Conservation (phyloP, 2,888 invertebrate species). For the Neoascia interrupta region DNA sequence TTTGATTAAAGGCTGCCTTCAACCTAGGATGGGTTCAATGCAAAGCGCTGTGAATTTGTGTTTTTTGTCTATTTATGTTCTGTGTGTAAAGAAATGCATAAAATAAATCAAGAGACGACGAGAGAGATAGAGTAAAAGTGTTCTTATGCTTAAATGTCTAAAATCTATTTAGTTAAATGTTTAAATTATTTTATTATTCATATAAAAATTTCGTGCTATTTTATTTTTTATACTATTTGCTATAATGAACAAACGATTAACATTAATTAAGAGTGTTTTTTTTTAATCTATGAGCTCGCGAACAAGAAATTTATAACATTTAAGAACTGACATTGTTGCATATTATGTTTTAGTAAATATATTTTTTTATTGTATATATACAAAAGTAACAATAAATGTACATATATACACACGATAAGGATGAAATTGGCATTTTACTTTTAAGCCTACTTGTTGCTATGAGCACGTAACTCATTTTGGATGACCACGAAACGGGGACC, state of each 20-base stretch:
- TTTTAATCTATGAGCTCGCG: neutral
- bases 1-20: slow-evolving; percentile 44
- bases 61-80: slow-evolving; percentile 41
- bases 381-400: too few relatives aligned
- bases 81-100: slow-evolving; percentile 22
- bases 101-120: slow-evolving; percentile 8
- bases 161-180: too few relatives aligned
- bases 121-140: slow-evolving; percentile 12
- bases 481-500: too few relatives aligned
- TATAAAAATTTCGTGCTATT: slow-evolving; percentile 38
- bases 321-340: slow-evolving; percentile 60
- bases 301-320: neutral
- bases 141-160: slow-evolving; percentile 40
- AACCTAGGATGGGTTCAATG: slow-evolving; percentile 46
- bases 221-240: slow-evolving; percentile 35
- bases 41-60: slow-evolving; percentile 68
- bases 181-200: slow-evolving; percentile 58
- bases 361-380: too few relatives aligned
- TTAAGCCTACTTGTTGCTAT: too few relatives aligned
- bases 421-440: too few relatives aligned
- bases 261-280: slow-evolving; percentile 1
- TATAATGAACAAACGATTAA: too few relatives aligned
- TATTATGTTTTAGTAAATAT: too few relatives aligned
- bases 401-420: too few relatives aligned
- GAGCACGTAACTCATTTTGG: too few relatives aligned